Percentiles rank a stretch among this genome's conserved stretches.
Evolutionary conservation across 2,797 vertebrate species (phyloP).

Genomic region (Scyliorhinus canicula): DNA sequence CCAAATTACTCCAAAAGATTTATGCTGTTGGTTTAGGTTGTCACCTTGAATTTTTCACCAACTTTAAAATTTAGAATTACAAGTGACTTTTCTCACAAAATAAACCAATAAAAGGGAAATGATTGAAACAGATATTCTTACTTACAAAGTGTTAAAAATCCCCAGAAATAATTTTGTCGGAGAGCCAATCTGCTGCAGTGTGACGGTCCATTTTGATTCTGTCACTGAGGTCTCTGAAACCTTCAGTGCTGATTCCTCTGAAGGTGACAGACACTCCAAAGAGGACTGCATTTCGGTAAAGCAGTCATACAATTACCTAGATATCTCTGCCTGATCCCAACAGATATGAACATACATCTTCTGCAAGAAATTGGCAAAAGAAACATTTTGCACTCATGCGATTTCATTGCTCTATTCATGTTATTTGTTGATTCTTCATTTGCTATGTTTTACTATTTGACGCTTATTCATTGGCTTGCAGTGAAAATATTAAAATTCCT

Average conservation of each 20-base stretch:
- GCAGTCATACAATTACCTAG: background rate
- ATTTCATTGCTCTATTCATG: background rate
- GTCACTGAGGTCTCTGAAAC: background rate
- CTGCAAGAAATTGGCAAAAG: background rate
- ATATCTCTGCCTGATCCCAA: background rate
- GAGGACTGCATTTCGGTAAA: background rate
- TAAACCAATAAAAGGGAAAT: background rate
- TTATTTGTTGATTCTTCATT: background rate
- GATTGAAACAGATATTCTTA: background rate
- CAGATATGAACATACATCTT: background rate
- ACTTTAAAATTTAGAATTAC: background rate
- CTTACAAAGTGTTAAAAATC: background rate
- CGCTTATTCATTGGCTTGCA: background rate
- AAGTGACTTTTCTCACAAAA: background rate
- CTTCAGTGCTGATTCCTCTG: background rate
- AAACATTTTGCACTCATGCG: background rate
- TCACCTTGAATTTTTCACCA: background rate
- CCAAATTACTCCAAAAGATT: background rate
- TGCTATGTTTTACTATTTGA: background rate
- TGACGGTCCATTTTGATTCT: background rate
- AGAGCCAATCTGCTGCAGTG: background rate
- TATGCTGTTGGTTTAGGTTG: background rate
- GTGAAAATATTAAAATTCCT: background rate
- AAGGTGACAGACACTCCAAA: background rate
- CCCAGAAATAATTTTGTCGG: background rate